Percentiles rank a stretch among this genome's conserved stretches.
Conservation (phyloP, 2,888 invertebrate species). For the Fragum whitleyi region DNA sequence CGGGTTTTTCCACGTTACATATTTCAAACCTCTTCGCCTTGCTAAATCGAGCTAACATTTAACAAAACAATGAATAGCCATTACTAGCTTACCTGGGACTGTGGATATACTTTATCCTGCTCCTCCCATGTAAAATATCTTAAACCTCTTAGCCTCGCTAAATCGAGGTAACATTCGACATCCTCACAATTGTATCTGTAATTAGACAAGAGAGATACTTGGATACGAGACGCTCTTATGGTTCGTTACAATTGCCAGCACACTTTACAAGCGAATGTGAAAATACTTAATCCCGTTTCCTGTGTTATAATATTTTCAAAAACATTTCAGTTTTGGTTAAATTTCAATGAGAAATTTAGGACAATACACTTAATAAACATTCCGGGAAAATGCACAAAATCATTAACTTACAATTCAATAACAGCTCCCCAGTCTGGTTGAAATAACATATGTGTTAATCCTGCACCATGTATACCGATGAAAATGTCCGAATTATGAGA, state of each 20-base stretch:
- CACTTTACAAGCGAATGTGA: neutral
- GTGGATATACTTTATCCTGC: slow-evolving; percentile 89
- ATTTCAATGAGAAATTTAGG: too few relatives aligned
- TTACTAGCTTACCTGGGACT: slow-evolving; percentile 89
- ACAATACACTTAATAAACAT: too few relatives aligned
- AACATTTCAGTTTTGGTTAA: too few relatives aligned
- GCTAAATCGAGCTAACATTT: neutral
- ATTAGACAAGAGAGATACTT: slow-evolving; percentile 38
- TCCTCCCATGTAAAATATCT: slow-evolving; percentile 97
- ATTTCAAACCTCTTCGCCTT: neutral
- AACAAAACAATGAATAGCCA: too few relatives aligned
- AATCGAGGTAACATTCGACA: slow-evolving; percentile 95
- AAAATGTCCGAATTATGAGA: slow-evolving; percentile 96
- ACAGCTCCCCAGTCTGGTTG: slow-evolving; percentile 98
- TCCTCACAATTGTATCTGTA: slow-evolving; percentile 98
- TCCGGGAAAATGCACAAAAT: too few relatives aligned
- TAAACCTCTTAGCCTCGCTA: slow-evolving; percentile 94
- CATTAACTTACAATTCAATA: slow-evolving; percentile 89
- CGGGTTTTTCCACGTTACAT: neutral
- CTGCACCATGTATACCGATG: slow-evolving; percentile 99
- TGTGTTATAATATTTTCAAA: too few relatives aligned
- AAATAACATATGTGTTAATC: slow-evolving; percentile 97
- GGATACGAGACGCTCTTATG: neutral
- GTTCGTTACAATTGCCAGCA: neutral
- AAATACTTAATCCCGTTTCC: neutral